Conservation (phyloP, 2,113 vertebrate genomes). For the Microcebus tavaratra region DNA sequence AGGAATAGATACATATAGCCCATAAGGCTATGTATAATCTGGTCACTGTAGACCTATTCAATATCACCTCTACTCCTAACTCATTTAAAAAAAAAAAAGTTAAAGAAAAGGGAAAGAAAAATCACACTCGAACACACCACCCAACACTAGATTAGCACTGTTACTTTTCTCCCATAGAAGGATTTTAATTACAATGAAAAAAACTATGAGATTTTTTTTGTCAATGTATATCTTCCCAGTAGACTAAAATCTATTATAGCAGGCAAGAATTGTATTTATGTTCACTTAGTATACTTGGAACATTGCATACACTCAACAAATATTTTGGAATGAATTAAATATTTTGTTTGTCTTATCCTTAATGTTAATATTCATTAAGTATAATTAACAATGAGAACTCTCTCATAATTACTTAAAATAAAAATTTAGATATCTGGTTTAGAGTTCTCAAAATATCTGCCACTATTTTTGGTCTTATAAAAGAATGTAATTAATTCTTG, state of each 20-base stretch:
- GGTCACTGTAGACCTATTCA: background rate
- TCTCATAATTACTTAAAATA: background rate
- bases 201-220: background rate
- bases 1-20: background rate
- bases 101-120: background rate
- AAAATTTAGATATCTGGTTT: background rate
- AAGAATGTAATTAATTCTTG: background rate
- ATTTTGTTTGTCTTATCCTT: conserved; percentile 22
- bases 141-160: background rate
- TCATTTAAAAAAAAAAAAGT: background rate
- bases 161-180: background rate
- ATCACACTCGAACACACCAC: background rate
- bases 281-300: background rate
- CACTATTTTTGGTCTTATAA: background rate
- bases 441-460: background rate
- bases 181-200: background rate
- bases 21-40: background rate
- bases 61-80: background rate
- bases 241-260: background rate
- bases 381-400: conserved; percentile 4
- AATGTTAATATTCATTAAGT: background rate
- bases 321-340: conserved; percentile 9
- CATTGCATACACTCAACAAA: background rate
- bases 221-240: background rate
- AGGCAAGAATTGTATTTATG: background rate